Conservation (phyloP, 2,797 vertebrate species). For the Gorsachius magnificus region DNA sequence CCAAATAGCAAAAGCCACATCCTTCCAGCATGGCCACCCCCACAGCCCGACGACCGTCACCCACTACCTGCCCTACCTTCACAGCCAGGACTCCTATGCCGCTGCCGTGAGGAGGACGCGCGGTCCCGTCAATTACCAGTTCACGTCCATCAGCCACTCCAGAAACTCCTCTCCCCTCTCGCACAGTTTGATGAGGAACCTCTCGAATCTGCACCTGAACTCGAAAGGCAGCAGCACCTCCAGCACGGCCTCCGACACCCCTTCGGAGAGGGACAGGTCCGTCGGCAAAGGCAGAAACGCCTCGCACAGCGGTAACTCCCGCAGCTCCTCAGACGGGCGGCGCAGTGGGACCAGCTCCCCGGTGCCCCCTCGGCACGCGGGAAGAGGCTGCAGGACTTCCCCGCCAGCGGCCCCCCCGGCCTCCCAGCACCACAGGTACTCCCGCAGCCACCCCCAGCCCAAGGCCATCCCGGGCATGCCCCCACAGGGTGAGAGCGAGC, state of each 20-base stretch:
- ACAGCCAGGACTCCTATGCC: conserved; percentile 86
- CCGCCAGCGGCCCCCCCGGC: not conserved
- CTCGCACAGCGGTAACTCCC: conserved; percentile 67
- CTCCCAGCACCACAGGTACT: conserved; percentile 51
- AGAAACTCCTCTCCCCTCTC: conserved; percentile 88
- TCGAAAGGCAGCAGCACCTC: conserved; percentile 94
- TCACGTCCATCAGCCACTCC: conserved; percentile 82
- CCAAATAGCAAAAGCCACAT: conserved; percentile 76
- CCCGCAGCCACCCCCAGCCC: not conserved
- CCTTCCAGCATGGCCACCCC: conserved; percentile 74
- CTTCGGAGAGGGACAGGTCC: conserved; percentile 82
- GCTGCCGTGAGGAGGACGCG: conserved; percentile 87
- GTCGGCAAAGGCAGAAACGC: conserved; percentile 64
- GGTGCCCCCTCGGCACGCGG: conserved; percentile 38
- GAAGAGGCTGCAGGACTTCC: conserved; percentile 43
- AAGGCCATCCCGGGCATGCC: conserved; percentile 87
- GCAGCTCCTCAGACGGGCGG: conserved; percentile 70
- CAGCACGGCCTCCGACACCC: conserved; percentile 88
- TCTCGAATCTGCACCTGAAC: conserved; percentile 86
- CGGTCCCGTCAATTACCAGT: conserved; percentile 70
- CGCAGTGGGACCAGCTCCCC: conserved; percentile 67
- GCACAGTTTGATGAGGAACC: conserved; percentile 79
- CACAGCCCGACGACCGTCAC: conserved; percentile 81
- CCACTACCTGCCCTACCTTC: conserved; percentile 85
- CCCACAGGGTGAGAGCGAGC: conserved; percentile 59